Percentiles rank a stretch among this genome's conserved stretches.
phyloP scores from a whole-genome alignment of 2,113 vertebrate genomes.

The Felis chaus region DNA sequence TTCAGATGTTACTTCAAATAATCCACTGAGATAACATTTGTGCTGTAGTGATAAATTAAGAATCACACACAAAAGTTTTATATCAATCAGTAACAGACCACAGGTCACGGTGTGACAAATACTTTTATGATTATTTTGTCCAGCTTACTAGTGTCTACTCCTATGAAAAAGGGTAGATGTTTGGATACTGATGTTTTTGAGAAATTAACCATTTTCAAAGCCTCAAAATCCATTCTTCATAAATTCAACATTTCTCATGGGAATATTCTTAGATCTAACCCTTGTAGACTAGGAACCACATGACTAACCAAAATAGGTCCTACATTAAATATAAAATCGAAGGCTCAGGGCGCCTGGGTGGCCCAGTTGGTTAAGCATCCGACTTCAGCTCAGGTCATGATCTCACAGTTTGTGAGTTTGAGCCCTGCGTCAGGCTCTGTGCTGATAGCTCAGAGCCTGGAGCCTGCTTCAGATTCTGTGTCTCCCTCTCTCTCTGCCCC shows the following conservation, averaged over 20 bases:
- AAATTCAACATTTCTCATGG: constrained; percentile 78
- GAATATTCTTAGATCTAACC: constrained; percentile 68
- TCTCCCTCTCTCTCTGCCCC: too few relatives aligned
- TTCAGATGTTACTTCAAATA: constrained; percentile 61
- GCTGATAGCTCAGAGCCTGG: too few relatives aligned
- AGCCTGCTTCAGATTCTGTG: too few relatives aligned
- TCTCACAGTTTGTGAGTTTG: too few relatives aligned
- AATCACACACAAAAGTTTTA: constrained; percentile 60
- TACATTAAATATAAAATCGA: constrained; percentile 65
- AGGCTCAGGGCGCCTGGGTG: neutral
- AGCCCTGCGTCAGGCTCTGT: too few relatives aligned
- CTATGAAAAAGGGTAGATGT: constrained; percentile 43
- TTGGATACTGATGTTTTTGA: constrained; percentile 59
- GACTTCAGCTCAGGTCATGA: too few relatives aligned
- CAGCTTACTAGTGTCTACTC: constrained; percentile 60
- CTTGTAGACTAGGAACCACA: constrained; percentile 69
- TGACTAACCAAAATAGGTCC: constrained; percentile 61
- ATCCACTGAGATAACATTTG: constrained; percentile 70
- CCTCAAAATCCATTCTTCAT: constrained; percentile 72
- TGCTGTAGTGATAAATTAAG: constrained; percentile 61
- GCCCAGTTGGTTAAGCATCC: too few relatives aligned
- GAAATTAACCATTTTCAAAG: constrained; percentile 64
- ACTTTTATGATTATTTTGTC: constrained; percentile 54
- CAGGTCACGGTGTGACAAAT: constrained; percentile 55
- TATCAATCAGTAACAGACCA: constrained; percentile 59